Percentiles rank a stretch among this genome's conserved stretches.
phyloP scores from a whole-genome alignment of 2,888 invertebrate genomes.

The Microchrysa polita region DNA sequence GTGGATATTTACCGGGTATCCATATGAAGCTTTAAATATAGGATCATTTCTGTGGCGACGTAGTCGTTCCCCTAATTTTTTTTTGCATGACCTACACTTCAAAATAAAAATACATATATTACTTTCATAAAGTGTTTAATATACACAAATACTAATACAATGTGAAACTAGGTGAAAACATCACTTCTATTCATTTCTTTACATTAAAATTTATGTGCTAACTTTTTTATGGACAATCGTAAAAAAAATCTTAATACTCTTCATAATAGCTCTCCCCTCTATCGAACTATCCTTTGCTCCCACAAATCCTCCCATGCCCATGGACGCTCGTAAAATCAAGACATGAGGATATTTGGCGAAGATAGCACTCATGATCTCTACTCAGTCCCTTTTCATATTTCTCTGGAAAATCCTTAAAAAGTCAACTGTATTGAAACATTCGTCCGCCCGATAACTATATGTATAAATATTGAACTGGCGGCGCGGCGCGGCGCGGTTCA shows the following conservation, averaged over 20 bases:
- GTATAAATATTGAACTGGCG: slow-evolving; percentile 22
- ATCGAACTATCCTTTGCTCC: slow-evolving; percentile 1
- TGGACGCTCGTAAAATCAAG: slow-evolving; percentile 12
- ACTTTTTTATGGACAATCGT: slow-evolving; percentile 30
- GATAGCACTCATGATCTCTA: slow-evolving; percentile 2
- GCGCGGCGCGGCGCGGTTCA: too few relatives aligned
- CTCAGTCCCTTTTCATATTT: neutral
- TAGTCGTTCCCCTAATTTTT: too few relatives aligned
- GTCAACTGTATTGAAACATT: neutral
- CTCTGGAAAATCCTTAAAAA: neutral
- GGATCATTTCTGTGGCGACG: too few relatives aligned
- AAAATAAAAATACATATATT: too few relatives aligned
- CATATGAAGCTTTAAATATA: too few relatives aligned
- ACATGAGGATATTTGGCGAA: neutral
- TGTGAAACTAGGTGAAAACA: slow-evolving; percentile 5
- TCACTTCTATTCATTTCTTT: neutral
- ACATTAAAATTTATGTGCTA: slow-evolving; percentile 20
- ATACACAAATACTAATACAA: too few relatives aligned
- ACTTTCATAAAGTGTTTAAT: too few relatives aligned
- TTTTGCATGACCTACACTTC: too few relatives aligned
- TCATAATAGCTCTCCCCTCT: neutral
- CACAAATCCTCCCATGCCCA: neutral
- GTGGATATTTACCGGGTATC: too few relatives aligned
- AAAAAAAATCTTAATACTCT: slow-evolving; percentile 31
- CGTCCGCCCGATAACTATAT: neutral